Evolutionary conservation across 2,797 vertebrate species (phyloP), one percentile per base, ranked within the genome.

Genomic region (Xerus rutilus): DNA sequence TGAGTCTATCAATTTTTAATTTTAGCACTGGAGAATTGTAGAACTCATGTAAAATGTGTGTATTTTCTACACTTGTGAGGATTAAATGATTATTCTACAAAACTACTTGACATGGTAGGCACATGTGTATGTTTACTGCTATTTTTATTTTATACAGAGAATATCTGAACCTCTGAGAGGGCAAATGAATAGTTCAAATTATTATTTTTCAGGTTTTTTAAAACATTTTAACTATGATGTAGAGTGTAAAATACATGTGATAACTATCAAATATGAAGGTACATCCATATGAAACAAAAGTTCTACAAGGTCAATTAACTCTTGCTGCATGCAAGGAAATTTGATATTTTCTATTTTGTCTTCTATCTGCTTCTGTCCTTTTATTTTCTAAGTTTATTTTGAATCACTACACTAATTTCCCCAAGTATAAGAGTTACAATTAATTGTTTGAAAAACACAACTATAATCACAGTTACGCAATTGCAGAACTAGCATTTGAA

Each of bases 71-170:
- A 78, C 20, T 82, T 69, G 23, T 88, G 35, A 78, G 21, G 9
- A 86, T 70, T 85, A 65, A 89, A 79, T 96, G 39, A 84, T 85
- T 81, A 74, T 28, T 67, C 14, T 77, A 72, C 15, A 39, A 78
- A 70, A 64, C 13, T 32, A 32, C 17, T 87, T 89, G 62, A 62
- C n/a, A 62, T 12, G 72, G 21, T 62, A 89, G 35, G 20, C 15
- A 64, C 1, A 39, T n/a, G 43, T 28, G 35, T 47, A 82, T 45
- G 69, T 64, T 79, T 93, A 47, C 5, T 82, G 64, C 77, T 64
- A 69, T 79, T 87, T 83, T 12, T 13, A 74, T 23, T 52, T n/a
- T 49, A 73, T 72, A 78, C 13, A 23, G 67, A 45, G 59, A 21
- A 74, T 76, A 89, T 39, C 2, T 70, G 13, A 89, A 85, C 59